These are phyloP conservation scores for Drosophila azteca DNA, from an alignment of 1,140 invertebrate genomes.

Conservation along the genomic window DNA sequence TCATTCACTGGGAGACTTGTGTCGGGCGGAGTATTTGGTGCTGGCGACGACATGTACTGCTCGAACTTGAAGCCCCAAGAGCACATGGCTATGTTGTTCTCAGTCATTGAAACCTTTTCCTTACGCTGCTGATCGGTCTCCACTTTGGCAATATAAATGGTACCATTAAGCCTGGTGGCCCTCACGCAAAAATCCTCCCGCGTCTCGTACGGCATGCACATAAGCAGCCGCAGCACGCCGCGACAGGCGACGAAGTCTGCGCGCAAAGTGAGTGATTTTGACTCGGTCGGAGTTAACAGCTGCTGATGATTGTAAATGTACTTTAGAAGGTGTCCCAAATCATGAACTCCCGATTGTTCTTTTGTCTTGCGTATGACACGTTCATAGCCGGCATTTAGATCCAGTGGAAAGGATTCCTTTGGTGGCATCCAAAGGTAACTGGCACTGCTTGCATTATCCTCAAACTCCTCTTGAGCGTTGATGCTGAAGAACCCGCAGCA, in stretches of 20 bases:
- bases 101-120: constrained; percentile 83
- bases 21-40: constrained; percentile 81
- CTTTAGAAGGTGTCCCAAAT: constrained; percentile 83
- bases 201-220: constrained; percentile 88
- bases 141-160: constrained; percentile 89
- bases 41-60: constrained; percentile 86
- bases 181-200: constrained; percentile 87
- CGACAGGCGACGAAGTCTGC: constrained; percentile 89
- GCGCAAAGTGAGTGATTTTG: constrained; percentile 10
- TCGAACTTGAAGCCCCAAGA: constrained; percentile 94
- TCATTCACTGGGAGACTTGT: constrained; percentile 86
- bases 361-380: constrained; percentile 79
- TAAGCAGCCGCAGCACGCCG: constrained; percentile 88
- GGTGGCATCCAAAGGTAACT: constrained; percentile 33
- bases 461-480: constrained; percentile 14
- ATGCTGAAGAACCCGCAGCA: constrained; percentile 46
- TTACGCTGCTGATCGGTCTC: constrained; percentile 86
- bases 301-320: constrained; percentile 85
- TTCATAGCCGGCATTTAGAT: constrained; percentile 85
- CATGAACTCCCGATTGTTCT: constrained; percentile 60
- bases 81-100: constrained; percentile 85
- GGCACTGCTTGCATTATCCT: constrained; percentile 31
- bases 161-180: constrained; percentile 87
- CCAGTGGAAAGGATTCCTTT: constrained; percentile 56
- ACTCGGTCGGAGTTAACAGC: constrained; percentile 51